Evolutionary conservation across 2,797 vertebrate species (phyloP).

Genomic region (Pempheris klunzingeri): DNA sequence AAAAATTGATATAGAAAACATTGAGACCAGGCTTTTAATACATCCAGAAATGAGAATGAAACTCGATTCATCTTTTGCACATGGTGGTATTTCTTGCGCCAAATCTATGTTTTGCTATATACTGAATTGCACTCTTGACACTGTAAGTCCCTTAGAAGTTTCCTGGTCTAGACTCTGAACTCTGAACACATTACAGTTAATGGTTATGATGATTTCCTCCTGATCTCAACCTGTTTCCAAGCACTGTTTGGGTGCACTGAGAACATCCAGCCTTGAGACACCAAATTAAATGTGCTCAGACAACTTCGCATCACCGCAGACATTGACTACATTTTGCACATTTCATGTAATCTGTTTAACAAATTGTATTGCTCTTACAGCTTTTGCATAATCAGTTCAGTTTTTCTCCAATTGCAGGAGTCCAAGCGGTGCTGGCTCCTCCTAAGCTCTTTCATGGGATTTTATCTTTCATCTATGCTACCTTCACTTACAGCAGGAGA

Average conservation of each 20-base stretch:
- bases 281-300: neutral
- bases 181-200: too few species aligned
- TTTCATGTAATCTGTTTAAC: neutral
- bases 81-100: too few species aligned
- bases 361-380: neutral
- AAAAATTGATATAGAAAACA: too few species aligned
- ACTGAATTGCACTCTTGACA: neutral
- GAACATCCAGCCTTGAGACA: neutral
- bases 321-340: neutral
- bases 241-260: neutral
- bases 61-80: too few species aligned
- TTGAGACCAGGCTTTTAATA: neutral
- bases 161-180: neutral
- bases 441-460: slow-evolving; percentile 20
- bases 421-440: neutral
- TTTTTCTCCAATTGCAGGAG: slow-evolving; percentile 4
- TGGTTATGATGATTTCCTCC: neutral
- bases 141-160: neutral
- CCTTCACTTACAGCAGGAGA: slow-evolving; percentile 38
- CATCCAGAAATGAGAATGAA: too few species aligned
- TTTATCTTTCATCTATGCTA: slow-evolving; percentile 19
- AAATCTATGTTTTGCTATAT: neutral
- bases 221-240: too few species aligned
- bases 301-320: neutral
- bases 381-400: slow-evolving; percentile 17